Conservation (phyloP, 1,140 invertebrate species). For the Drosophila sucinea region DNA sequence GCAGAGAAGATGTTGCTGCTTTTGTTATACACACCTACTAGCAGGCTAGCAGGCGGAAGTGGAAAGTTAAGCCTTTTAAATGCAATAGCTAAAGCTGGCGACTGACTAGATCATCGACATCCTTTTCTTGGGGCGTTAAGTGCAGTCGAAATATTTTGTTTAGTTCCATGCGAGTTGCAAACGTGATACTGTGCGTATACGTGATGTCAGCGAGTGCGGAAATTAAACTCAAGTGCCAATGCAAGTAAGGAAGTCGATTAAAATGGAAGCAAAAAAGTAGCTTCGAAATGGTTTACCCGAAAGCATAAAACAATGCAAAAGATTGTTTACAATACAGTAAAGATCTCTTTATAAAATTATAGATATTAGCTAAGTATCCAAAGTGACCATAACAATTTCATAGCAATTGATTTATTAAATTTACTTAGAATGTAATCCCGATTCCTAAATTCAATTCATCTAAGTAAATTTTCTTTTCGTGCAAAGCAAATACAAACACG, state of each 20-base stretch:
- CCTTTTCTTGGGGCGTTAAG: constrained; percentile 28
- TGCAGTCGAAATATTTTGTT: constrained; percentile 42
- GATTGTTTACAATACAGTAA: no score
- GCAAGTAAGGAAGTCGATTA: neutral
- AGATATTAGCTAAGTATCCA: no score
- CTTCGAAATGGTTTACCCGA: neutral
- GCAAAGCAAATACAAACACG: constrained; percentile 6
- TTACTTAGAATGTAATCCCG: neutral
- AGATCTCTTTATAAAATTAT: no score
- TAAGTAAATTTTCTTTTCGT: neutral
- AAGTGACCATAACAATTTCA: no score
- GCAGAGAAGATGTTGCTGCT: neutral
- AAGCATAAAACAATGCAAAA: no score
- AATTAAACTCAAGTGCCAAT: constrained; percentile 40
- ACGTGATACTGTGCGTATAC: constrained; percentile 51
- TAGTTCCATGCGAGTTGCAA: constrained; percentile 33
- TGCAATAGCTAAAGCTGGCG: constrained; percentile 32
- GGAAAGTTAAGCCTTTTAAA: constrained; percentile 39
- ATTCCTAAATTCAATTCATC: neutral
- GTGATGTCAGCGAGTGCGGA: constrained; percentile 40
- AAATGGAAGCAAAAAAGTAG: neutral
- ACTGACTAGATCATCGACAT: constrained; percentile 17
- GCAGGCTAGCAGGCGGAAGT: constrained; percentile 35
- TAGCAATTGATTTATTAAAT: no score
- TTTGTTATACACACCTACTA: neutral